Evolutionary conservation across 2,113 vertebrate species (phyloP).

Genomic region (Megaceryle torquata): DNA sequence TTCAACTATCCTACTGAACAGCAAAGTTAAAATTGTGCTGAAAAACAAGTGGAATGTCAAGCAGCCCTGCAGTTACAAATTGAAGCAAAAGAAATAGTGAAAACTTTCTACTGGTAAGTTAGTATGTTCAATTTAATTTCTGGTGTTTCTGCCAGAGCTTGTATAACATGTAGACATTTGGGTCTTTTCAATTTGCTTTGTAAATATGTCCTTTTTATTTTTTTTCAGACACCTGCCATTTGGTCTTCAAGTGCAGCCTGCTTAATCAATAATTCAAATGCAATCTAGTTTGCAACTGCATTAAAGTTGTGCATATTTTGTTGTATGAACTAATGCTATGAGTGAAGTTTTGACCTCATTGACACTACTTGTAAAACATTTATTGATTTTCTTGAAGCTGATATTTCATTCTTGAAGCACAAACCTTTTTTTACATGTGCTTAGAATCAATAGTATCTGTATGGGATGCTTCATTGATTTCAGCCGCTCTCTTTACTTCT

Average conservation of each 20-base stretch:
- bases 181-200: not conserved
- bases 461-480: not conserved
- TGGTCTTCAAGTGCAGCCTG: not conserved
- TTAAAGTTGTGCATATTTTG: not conserved
- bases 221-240: not conserved
- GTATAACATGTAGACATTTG: not conserved
- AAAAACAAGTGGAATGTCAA: not conserved
- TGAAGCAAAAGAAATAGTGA: not conserved
- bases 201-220: not conserved
- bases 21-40: not conserved
- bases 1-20: not conserved
- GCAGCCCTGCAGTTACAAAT: not conserved
- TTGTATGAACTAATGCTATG: not conserved
- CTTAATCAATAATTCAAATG: conserved; percentile 12
- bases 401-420: not conserved
- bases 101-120: not conserved
- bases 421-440: not conserved
- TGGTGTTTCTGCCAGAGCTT: not conserved
- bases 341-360: not conserved
- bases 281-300: not conserved
- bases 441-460: not conserved
- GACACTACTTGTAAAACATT: not conserved
- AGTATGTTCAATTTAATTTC: not conserved
- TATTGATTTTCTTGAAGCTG: not conserved
- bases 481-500: not conserved